Evolutionary conservation across 2,797 vertebrate species (phyloP).

Genomic region (Pelobates cultripes): DNA sequence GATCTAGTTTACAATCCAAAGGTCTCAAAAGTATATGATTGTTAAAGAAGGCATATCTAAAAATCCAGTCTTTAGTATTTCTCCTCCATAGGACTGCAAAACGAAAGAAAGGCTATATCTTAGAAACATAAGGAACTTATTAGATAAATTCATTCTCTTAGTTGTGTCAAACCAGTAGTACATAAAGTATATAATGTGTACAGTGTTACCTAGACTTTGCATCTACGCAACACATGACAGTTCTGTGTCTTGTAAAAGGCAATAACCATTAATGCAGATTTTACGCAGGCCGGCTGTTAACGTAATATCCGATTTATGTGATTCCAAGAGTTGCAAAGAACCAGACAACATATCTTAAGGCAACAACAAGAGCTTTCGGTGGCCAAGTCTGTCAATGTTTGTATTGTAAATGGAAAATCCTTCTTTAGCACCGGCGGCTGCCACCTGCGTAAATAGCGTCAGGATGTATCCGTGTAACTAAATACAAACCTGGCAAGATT

Average conservation of each 20-base stretch:
- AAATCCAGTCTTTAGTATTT: too few species aligned
- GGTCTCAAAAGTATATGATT: too few species aligned
- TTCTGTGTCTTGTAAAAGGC: conserved; percentile 12
- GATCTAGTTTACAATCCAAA: too few species aligned
- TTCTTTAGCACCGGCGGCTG: conserved; percentile 67
- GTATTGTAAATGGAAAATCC: conserved; percentile 69
- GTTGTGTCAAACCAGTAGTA: too few species aligned
- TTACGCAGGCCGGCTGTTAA: conserved; percentile 20
- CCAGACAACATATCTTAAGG: background rate
- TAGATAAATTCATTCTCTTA: too few species aligned
- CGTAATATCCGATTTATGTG: conserved; percentile 32
- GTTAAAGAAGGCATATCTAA: too few species aligned
- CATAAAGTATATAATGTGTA: too few species aligned
- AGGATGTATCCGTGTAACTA: conserved; percentile 71
- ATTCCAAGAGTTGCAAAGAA: conserved; percentile 43
- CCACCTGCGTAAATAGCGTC: conserved; percentile 81
- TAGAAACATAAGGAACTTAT: too few species aligned
- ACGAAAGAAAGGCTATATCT: too few species aligned
- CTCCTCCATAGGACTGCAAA: too few species aligned
- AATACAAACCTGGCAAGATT: conserved; percentile 69
- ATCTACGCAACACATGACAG: too few species aligned
- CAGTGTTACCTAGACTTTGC: too few species aligned
- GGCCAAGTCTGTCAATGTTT: conserved; percentile 69
- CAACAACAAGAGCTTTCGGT: conserved; percentile 48
- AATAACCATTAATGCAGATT: conserved; percentile 13